These are phyloP conservation scores for Australoheros scitulus DNA, from an alignment of 2,113 vertebrate species.

Conservation along the genomic window DNA sequence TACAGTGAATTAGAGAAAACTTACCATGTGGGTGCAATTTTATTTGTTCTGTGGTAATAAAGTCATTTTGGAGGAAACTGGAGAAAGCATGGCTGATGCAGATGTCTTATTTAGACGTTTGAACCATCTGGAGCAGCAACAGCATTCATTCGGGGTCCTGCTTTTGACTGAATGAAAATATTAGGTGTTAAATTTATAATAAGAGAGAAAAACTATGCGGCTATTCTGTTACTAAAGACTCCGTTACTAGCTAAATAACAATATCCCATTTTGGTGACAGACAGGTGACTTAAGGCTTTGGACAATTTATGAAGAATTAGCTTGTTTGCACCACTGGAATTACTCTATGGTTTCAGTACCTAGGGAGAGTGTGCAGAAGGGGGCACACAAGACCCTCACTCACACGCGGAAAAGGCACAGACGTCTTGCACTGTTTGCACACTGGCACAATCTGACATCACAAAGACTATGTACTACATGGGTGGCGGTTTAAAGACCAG, in stretches of 20 bases:
- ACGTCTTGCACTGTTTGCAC: not conserved
- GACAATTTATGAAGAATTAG: not conserved
- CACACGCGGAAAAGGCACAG: not conserved
- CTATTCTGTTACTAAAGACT: not conserved
- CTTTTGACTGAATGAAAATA: not conserved
- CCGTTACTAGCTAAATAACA: too few species aligned
- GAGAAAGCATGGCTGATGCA: not conserved
- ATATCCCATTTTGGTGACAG: too few species aligned
- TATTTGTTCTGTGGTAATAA: not conserved
- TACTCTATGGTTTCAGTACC: too few species aligned
- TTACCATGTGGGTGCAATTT: not conserved
- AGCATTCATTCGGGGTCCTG: not conserved
- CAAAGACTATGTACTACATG: not conserved
- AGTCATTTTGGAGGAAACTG: not conserved
- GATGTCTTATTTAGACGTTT: not conserved
- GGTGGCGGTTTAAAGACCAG: not conserved
- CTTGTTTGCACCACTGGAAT: not conserved
- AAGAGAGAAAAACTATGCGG: not conserved
- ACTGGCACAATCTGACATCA: not conserved
- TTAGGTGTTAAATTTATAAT: not conserved
- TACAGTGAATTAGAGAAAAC: slow-evolving; percentile 1
- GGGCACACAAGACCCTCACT: not conserved
- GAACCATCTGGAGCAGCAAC: not conserved
- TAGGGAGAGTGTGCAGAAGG: too few species aligned
- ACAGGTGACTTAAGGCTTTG: not conserved